These are phyloP conservation scores for Propithecus deckenii DNA, from an alignment of 2,797 vertebrate species.

Conservation along the genomic window DNA sequence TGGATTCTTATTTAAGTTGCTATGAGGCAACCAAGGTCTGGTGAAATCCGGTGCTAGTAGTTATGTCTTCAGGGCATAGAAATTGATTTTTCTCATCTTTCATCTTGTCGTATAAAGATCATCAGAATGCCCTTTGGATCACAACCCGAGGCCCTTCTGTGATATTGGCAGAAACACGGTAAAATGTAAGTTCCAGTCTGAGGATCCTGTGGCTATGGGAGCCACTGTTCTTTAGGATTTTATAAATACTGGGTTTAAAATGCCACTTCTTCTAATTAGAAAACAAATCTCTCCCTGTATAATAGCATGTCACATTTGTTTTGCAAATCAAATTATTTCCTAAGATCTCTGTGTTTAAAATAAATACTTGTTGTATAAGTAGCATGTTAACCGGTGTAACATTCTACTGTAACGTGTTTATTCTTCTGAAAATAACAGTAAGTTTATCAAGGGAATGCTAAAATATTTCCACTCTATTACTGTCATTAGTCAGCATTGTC, in stretches of 20 bases:
- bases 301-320: not conserved
- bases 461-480: not conserved
- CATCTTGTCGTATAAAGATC: constrained; percentile 29
- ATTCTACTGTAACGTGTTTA: not conserved
- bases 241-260: not conserved
- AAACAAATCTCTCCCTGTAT: not conserved
- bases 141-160: not conserved
- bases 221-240: not conserved
- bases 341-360: not conserved
- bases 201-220: not conserved
- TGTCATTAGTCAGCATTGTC: fast-evolving
- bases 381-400: not conserved
- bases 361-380: not conserved
- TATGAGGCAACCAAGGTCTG: not conserved
- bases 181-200: not conserved
- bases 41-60: not conserved
- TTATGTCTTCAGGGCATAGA: not conserved
- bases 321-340: not conserved
- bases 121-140: not conserved
- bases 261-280: not conserved
- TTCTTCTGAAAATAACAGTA: not conserved
- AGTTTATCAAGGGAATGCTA: not conserved
- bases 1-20: not conserved
- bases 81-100: constrained; percentile 61
- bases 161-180: not conserved